Percentiles rank a stretch among this genome's conserved stretches.
These are phyloP conservation scores for Argynnis bischoffii DNA, from an alignment of 2,888 invertebrate species.

Conservation along the genomic window DNA sequence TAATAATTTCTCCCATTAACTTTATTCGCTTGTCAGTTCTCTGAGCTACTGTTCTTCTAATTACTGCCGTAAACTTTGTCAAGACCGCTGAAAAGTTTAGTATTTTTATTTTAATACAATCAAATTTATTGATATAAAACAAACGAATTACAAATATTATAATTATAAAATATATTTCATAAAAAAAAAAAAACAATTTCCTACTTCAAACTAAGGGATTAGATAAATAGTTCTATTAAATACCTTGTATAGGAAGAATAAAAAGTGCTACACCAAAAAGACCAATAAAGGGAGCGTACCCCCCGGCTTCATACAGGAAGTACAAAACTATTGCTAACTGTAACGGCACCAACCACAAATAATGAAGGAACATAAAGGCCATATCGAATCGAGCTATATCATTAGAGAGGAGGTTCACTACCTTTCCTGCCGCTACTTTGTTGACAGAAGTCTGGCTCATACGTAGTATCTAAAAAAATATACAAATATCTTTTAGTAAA, in stretches of 20 bases:
- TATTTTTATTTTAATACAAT: too few relatives aligned
- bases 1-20: constrained; percentile 94
- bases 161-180: too few relatives aligned
- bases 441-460: constrained; percentile 88
- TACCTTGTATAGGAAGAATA: constrained; percentile 81
- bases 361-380: constrained; percentile 87
- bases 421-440: constrained; percentile 86
- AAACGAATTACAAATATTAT: too few relatives aligned
- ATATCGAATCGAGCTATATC: constrained; percentile 92
- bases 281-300: constrained; percentile 69
- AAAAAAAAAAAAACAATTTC: too few relatives aligned
- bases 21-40: constrained; percentile 92
- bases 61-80: constrained; percentile 62
- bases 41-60: constrained; percentile 83
- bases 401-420: constrained; percentile 92
- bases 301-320: constrained; percentile 61
- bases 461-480: constrained; percentile 83
- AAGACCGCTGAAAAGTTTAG: constrained; percentile 56
- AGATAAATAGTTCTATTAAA: constrained; percentile 13
- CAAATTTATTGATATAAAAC: too few relatives aligned
- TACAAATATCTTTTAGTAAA: neutral
- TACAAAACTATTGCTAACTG: constrained; percentile 83
- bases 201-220: too few relatives aligned
- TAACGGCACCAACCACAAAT: constrained; percentile 90
- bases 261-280: constrained; percentile 76